Base-by-base conservation (phyloP, 2,888 invertebrate species). In the Ligdia adustata region DNA sequence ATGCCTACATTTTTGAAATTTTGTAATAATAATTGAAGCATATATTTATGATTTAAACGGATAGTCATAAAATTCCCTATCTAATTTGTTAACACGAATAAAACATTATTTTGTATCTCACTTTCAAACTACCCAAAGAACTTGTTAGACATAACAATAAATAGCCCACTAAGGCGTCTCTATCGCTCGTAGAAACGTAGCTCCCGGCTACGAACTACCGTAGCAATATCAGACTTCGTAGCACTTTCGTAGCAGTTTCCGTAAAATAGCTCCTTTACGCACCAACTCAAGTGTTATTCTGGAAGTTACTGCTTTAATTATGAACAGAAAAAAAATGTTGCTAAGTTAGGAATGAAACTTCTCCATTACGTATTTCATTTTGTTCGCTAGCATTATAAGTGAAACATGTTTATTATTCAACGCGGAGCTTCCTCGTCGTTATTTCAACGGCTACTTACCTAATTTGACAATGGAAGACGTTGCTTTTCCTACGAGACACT, bases 371-470 rank as follows among this genome's bases (percentile, higher is more conserved):
- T 47, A 52, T 64, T 60, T 56, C 28, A 65, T 66, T 62, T 61
- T 53, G 54, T 46, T 44, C 43, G 38, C 42, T 44, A 45, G 52
- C 58, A 57, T 60, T 56, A 57, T 53, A 60, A 62, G 53, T 56
- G 52, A 62, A 65, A 62, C 59, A 62, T 60, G 49, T 61, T 69
- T 70, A 69, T 66, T 70, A 71, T 71, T 69, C 66, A 66, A 50
- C 43, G 55, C 58, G 55, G 50, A 46, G 41, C 60, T 62, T 66
- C 52, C 52, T 55, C 27, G 38, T 62, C 66, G 64, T 69, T 64
- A 66, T 66, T 62, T 71, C 64, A 66, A 59, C 64, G 52, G 54
- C 50, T 66, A 62, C 51, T 59, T 58, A 55, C 53, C 54, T 69
- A 66, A 71, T 69, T 68, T 70, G 69, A 70, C 68, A 64, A 56